Conservation (phyloP, 2,888 invertebrate genomes). For the Kuschelorhynchus macadamiae region DNA sequence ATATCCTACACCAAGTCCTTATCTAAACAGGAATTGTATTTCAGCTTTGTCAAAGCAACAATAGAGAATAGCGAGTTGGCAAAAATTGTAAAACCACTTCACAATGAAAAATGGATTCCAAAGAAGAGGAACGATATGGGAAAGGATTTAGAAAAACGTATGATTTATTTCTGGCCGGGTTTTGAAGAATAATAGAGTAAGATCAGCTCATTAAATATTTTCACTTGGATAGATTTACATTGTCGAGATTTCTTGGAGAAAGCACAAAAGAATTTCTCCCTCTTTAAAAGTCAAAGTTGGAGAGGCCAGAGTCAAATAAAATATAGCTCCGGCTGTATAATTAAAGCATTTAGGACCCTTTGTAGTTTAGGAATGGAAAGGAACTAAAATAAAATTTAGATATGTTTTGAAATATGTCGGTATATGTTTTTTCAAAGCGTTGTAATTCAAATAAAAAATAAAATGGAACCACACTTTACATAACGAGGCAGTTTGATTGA, state of each 20-base stretch:
- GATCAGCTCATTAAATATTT: conserved; percentile 18
- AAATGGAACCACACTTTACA: too few species aligned
- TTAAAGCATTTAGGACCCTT: too few species aligned
- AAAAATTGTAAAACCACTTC: neutral
- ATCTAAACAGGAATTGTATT: neutral
- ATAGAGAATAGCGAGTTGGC: neutral
- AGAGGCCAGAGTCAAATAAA: neutral
- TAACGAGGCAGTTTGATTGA: too few species aligned
- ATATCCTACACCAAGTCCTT: conserved; percentile 10
- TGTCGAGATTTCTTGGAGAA: conserved; percentile 7
- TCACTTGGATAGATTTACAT: conserved; percentile 23
- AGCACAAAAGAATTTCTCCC: conserved; percentile 2
- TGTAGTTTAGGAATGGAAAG: too few species aligned
- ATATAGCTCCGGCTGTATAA: neutral
- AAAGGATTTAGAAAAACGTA: conserved; percentile 20
- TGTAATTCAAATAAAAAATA: too few species aligned
- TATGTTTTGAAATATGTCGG: too few species aligned
- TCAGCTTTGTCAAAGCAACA: neutral
- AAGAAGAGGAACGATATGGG: neutral
- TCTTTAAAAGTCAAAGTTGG: neutral
- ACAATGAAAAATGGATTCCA: neutral
- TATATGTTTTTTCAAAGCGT: too few species aligned
- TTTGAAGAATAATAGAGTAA: conserved; percentile 10
- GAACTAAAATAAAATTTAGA: too few species aligned
- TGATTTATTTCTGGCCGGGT: conserved; percentile 7